Evolutionary conservation across 2,113 vertebrate genomes (phyloP).

Genomic region (Phrynosoma platyrhinos): DNA sequence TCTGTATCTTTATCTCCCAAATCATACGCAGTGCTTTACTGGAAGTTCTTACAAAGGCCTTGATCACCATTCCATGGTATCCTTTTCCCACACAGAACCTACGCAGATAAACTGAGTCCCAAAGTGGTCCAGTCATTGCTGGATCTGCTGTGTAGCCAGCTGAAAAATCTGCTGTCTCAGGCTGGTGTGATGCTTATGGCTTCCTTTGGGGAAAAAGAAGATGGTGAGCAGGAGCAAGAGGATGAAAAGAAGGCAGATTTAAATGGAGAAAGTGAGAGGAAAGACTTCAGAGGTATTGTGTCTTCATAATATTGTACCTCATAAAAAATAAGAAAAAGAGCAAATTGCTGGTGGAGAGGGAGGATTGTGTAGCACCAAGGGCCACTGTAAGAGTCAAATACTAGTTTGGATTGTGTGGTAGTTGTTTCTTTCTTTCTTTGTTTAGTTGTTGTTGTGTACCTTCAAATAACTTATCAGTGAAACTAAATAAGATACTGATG

Average conservation of each 20-base stretch:
- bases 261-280: slow-evolving; percentile 85
- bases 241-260: slow-evolving; percentile 84
- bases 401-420: too few species aligned
- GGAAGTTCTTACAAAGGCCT: neutral
- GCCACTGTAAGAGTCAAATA: too few species aligned
- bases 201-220: slow-evolving; percentile 82
- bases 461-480: too few species aligned
- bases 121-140: slow-evolving; percentile 96
- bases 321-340: too few species aligned
- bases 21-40: neutral
- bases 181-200: slow-evolving; percentile 87
- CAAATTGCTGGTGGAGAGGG: too few species aligned
- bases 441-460: too few species aligned
- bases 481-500: too few species aligned
- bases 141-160: slow-evolving; percentile 95
- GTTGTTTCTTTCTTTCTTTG: too few species aligned
- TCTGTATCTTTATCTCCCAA: too few species aligned
- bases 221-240: slow-evolving; percentile 78
- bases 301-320: neutral
- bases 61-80: neutral
- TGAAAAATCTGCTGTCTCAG: slow-evolving; percentile 95
- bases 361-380: too few species aligned
- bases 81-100: slow-evolving; percentile 79
- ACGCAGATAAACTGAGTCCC: slow-evolving; percentile 93
- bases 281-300: slow-evolving; percentile 89